Conservation (phyloP, 2,797 vertebrate species). For the Hemibagrus guttatus region DNA sequence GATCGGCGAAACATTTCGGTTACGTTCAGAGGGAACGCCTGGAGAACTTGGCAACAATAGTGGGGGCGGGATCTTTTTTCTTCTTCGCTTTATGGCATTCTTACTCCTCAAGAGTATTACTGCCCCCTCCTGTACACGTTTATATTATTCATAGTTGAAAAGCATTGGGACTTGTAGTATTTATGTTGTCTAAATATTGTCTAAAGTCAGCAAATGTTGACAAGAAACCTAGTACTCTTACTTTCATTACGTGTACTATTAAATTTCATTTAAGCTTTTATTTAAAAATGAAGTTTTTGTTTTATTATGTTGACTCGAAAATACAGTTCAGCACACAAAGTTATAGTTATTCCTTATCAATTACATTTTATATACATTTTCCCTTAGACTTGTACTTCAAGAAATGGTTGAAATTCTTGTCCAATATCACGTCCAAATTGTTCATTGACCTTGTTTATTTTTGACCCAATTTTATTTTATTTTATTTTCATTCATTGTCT, state of each 20-base stretch:
- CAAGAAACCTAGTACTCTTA: neutral
- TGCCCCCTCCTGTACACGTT: neutral
- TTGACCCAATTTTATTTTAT: too few species aligned
- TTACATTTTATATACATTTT: neutral
- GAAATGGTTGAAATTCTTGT: neutral
- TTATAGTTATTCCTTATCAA: too few species aligned
- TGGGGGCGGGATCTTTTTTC: neutral
- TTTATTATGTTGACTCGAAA: neutral
- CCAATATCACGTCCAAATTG: neutral
- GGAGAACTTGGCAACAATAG: neutral
- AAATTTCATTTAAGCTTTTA: too few species aligned
- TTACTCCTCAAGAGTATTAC: too few species aligned
- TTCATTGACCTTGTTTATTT: too few species aligned
- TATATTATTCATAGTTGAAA: neutral
- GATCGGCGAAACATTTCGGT: neutral
- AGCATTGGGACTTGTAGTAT: neutral
- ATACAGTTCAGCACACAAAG: too few species aligned
- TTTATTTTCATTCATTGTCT: too few species aligned
- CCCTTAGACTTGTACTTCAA: neutral
- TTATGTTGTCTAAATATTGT: neutral
- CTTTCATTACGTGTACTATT: too few species aligned
- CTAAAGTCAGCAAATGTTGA: neutral
- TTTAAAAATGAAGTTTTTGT: neutral
- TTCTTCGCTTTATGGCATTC: neutral
- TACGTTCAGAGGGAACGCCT: fast-evolving